These are phyloP conservation scores for Cataglyphis cursor DNA, from an alignment of 2,888 invertebrate genomes.

Conservation along the genomic window DNA sequence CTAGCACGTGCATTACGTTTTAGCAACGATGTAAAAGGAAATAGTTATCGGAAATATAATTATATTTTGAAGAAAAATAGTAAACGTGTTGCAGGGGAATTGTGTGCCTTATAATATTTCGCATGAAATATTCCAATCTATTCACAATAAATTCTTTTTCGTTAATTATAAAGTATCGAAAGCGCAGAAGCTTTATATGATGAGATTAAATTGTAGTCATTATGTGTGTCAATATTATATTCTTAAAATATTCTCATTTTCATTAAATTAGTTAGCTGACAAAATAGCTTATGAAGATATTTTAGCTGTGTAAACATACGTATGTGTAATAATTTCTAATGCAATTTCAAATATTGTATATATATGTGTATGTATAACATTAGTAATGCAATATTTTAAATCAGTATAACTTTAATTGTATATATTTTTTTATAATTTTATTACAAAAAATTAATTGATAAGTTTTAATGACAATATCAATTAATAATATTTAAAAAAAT, in stretches of 20 bases:
- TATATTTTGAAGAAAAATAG: conserved; percentile 24
- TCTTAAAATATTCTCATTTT: not conserved
- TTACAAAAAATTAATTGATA: not conserved
- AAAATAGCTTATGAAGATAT: not conserved
- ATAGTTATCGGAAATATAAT: conserved; percentile 39
- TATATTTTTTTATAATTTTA: not conserved
- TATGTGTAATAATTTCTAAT: not conserved
- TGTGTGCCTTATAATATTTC: not conserved
- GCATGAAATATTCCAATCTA: not conserved
- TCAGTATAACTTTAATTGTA: not conserved
- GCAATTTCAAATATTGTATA: not conserved
- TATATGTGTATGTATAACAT: too few species aligned
- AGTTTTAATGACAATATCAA: not conserved
- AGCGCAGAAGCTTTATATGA: not conserved
- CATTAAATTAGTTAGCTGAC: not conserved
- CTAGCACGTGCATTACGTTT: conserved; percentile 47
- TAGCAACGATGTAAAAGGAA: conserved; percentile 40
- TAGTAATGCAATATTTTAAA: not conserved
- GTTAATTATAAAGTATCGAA: not conserved
- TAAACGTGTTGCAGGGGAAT: not conserved
- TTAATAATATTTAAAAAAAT: not conserved
- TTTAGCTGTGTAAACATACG: not conserved
- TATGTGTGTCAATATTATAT: too few species aligned
- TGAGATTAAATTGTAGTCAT: not conserved
- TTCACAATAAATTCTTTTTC: not conserved